A percentile compares a stretch with the other conserved stretches of the same genome.
Evolutionary conservation across 2,888 invertebrate genomes (phyloP).

Genomic region (Temnothorax unifasciatus): DNA sequence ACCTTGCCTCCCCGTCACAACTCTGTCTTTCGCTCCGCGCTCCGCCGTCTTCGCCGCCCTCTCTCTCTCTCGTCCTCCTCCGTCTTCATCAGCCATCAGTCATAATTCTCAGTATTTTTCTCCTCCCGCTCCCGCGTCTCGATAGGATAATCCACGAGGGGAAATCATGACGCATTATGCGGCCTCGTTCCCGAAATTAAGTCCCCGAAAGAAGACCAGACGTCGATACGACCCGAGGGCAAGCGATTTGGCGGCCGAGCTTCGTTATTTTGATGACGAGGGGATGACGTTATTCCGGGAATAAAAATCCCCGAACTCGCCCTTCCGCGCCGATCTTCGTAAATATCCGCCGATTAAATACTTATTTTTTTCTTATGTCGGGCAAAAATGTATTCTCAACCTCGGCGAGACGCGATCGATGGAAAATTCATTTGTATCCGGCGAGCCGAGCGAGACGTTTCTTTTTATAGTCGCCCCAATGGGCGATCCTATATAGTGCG

Average conservation of each 20-base stretch:
- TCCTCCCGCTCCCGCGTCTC: slow-evolving; percentile 1
- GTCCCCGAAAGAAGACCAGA: slow-evolving; percentile 33
- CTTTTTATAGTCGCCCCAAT: not conserved
- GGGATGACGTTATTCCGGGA: slow-evolving; percentile 21
- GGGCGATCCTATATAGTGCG: not conserved
- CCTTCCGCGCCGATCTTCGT: not conserved
- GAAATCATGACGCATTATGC: slow-evolving; percentile 59
- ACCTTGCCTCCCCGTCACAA: slow-evolving; percentile 66
- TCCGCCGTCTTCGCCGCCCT: not conserved
- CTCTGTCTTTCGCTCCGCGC: not conserved
- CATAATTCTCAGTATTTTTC: slow-evolving; percentile 28
- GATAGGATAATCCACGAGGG: slow-evolving; percentile 61
- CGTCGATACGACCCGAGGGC: slow-evolving; percentile 39
- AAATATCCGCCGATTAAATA: not conserved
- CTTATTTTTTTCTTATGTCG: not conserved
- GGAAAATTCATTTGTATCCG: not conserved
- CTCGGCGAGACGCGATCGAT: not conserved
- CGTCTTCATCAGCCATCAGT: slow-evolving; percentile 11
- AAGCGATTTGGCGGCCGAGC: slow-evolving; percentile 28
- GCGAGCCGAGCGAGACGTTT: not conserved
- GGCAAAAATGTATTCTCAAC: not conserved
- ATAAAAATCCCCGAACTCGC: not conserved
- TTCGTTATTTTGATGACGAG: slow-evolving; percentile 23
- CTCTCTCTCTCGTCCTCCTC: not conserved
- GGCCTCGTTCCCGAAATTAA: slow-evolving; percentile 59